Conservation (phyloP, 2,113 vertebrate genomes). For the Pelecanus crispus region DNA sequence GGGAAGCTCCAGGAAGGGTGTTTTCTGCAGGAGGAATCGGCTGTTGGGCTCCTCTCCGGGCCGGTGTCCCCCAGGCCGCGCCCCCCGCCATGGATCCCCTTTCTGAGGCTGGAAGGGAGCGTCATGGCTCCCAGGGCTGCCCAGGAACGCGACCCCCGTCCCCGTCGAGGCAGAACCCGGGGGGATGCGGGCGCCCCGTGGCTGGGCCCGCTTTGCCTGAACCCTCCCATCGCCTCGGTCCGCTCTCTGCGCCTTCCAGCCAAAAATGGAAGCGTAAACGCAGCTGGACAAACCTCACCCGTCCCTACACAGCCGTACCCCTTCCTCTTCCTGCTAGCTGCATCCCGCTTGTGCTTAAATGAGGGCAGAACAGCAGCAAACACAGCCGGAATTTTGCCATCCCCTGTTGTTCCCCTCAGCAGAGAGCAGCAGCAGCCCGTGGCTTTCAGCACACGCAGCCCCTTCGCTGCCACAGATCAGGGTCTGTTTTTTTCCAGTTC, state of each 20-base stretch:
- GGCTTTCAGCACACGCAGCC: not conserved
- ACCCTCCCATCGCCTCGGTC: fast-evolving
- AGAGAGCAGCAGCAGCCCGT: not conserved
- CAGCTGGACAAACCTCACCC: fast-evolving
- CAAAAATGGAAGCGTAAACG: not conserved
- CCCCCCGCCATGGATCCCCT: not conserved
- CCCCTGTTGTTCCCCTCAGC: not conserved
- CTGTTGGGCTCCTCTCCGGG: not conserved
- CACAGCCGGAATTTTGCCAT: fast-evolving
- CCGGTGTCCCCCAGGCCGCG: not conserved
- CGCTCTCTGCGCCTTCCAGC: not conserved
- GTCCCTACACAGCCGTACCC: fast-evolving
- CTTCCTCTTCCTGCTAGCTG: not conserved
- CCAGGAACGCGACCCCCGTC: fast-evolving
- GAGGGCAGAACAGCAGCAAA: too few species aligned
- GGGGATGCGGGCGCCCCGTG: fast-evolving
- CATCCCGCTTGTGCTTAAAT: too few species aligned
- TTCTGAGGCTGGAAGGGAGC: not conserved
- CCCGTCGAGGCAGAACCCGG: not conserved
- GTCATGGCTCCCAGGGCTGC: not conserved
- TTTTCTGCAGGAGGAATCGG: too few species aligned
- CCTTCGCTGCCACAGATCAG: not conserved
- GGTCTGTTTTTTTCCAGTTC: not conserved
- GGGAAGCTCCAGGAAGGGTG: not conserved
- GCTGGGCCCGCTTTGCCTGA: not conserved